These are phyloP conservation scores for Crenichthys baileyi DNA, from an alignment of 2,797 vertebrate genomes.

Conservation along the genomic window DNA sequence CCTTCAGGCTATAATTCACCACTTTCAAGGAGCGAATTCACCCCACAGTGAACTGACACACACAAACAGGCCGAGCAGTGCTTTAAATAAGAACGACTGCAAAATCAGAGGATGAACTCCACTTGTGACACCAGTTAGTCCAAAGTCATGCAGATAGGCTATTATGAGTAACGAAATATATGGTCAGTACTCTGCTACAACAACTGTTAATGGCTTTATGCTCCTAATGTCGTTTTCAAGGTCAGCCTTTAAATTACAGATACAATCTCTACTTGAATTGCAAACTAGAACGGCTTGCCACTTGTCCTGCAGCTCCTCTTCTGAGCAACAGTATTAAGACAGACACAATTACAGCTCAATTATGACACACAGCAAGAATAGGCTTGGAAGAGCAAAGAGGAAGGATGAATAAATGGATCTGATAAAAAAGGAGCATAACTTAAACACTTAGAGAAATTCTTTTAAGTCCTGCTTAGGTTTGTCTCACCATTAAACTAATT, in stretches of 20 bases:
- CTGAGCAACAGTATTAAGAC: not conserved
- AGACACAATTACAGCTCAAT: constrained; percentile 3
- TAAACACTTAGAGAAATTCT: not conserved
- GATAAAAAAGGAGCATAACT: not conserved
- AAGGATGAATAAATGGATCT: constrained; percentile 4
- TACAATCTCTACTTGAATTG: constrained; percentile 18
- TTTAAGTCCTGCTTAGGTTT: not conserved
- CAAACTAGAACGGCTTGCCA: constrained; percentile 15
- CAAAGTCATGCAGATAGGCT: constrained; percentile 7
- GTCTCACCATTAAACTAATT: constrained; percentile 2
- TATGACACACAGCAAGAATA: not conserved
- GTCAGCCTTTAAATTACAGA: constrained; percentile 45
- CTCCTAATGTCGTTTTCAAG: constrained; percentile 33
- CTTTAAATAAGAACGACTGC: constrained; percentile 26
- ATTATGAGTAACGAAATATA: constrained; percentile 19
- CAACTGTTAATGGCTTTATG: constrained; percentile 8
- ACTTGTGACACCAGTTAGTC: constrained; percentile 38
- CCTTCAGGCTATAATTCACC: constrained; percentile 63
- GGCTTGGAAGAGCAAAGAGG: not conserved
- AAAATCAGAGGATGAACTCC: constrained; percentile 22
- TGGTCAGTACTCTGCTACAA: constrained; percentile 5
- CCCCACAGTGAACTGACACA: constrained; percentile 30
- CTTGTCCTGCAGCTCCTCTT: constrained; percentile 10
- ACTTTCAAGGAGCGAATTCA: constrained; percentile 57
- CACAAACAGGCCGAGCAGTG: constrained; percentile 7